Evolutionary conservation across 1,140 invertebrate species (phyloP), one percentile per base, ranked within the genome.

Genomic region (Ceratoteleas bidentatus): DNA sequence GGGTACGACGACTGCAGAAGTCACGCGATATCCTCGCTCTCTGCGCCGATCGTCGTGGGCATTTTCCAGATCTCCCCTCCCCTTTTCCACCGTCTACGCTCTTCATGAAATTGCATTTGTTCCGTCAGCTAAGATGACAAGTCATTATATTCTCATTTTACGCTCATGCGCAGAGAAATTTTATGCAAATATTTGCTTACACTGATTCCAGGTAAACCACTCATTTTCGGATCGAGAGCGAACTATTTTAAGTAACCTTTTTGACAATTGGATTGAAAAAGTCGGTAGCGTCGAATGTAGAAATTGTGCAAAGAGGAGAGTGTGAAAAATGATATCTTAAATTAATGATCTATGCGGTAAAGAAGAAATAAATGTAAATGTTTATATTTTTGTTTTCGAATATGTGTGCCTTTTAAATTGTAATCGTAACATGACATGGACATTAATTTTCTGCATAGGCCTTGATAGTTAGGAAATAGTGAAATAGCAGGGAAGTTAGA

Each of bases 11-110:
- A 13, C 53, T 24, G 24, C 10, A 49, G 49, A 15, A 81, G 78
- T 81, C 78, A 81, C 78, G 78, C 78, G 62, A 80, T 80, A 54
- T 58, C 24, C 61, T 64, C 49, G 34, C 66, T 79, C 49, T 64
- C 56, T 79, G 65, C 54, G 34, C 10, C 58, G 66, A 66, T 73
- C 61, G 61, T 68, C 69, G 54, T 52, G 15, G 24, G 52, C 64
- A 64, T 70, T 78, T 78, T 64, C 53, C 49, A 14, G 16, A 33
- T 38, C 15, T 13, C 6, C 43, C 40, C 24, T 4, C 13, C 15
- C 15, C 8, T 38, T 58, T 24, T 36, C 49, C 32, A 15, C 33
- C 40, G n/a, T 43, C n/a, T 6, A 6, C 40, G 45, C 34, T 57
- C 34, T 57, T 38, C 36, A n/a, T 56, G 6, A 54, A 54, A 66